Evolutionary conservation across 92 coral and sea anemone genomes (phyloP).

Genomic region (Palythoa heliodiscus): DNA sequence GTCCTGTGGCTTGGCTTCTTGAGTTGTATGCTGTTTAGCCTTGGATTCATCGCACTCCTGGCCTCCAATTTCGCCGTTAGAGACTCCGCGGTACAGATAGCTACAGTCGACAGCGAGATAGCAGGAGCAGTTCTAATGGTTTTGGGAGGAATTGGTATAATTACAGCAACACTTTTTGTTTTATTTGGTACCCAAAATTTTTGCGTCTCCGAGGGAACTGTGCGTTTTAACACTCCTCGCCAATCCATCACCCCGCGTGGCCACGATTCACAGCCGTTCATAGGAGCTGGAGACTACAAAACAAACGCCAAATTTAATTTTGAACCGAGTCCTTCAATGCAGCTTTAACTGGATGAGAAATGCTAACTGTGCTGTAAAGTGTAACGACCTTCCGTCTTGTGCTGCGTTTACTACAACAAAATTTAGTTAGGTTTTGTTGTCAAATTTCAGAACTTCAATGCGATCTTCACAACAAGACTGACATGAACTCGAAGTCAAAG

Average conservation of each 20-base stretch:
- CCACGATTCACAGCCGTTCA: neutral
- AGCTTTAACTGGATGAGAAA: neutral
- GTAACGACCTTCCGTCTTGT: too few relatives aligned
- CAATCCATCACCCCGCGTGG: neutral
- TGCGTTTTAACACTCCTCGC: constrained; percentile 27
- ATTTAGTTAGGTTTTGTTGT: neutral
- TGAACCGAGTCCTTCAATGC: constrained; percentile 21
- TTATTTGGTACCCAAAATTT: constrained; percentile 40
- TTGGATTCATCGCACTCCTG: constrained; percentile 33
- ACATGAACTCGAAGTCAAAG: neutral
- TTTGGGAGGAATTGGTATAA: constrained; percentile 24
- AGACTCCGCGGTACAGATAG: neutral
- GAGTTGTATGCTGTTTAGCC: constrained; percentile 31
- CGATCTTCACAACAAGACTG: neutral
- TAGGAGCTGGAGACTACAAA: neutral
- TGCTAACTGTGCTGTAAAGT: neutral
- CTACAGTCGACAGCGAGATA: constrained; percentile 5
- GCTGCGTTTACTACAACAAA: neutral
- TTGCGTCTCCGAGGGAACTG: constrained; percentile 40
- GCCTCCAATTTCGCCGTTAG: constrained; percentile 24
- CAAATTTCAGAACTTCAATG: neutral
- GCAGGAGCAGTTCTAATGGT: constrained; percentile 35
- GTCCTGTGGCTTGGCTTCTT: constrained; percentile 34
- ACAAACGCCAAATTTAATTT: neutral
- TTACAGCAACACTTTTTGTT: constrained; percentile 25